Evolutionary conservation across 2,888 invertebrate species (phyloP).

Genomic region (Gryllus longicercus): DNA sequence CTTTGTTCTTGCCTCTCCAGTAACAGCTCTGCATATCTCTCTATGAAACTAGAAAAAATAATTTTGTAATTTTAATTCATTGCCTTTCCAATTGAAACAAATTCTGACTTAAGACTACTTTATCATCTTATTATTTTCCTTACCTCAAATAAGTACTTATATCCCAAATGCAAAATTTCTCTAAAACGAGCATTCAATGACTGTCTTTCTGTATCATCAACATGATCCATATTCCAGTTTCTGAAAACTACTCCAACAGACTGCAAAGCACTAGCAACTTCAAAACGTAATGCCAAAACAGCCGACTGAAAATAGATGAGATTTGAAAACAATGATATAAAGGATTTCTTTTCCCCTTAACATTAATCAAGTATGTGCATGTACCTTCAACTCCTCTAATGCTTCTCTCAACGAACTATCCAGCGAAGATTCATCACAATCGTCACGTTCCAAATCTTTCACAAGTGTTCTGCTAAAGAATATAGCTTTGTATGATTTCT

Average conservation of each 20-base stretch:
- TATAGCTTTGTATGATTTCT: slow-evolving; percentile 74
- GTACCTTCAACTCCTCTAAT: slow-evolving; percentile 34
- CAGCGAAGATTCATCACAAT: slow-evolving; percentile 37
- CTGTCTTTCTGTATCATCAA: slow-evolving; percentile 57
- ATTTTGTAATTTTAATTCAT: slow-evolving; percentile 12
- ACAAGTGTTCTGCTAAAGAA: slow-evolving; percentile 75
- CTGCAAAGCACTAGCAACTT: slow-evolving; percentile 56
- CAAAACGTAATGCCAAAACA: slow-evolving; percentile 56
- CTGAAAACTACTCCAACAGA: slow-evolving; percentile 57
- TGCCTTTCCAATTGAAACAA: neutral
- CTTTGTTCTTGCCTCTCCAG: slow-evolving; percentile 47
- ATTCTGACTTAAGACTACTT: too few relatives aligned
- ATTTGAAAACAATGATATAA: neutral
- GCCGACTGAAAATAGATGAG: slow-evolving; percentile 48
- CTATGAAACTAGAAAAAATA: slow-evolving; percentile 58
- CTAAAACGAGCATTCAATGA: slow-evolving; percentile 63
- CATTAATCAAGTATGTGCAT: too few relatives aligned
- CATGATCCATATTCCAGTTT: slow-evolving; percentile 49
- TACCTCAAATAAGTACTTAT: slow-evolving; percentile 86
- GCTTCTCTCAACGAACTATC: neutral
- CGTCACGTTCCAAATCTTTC: slow-evolving; percentile 60
- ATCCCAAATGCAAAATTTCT: slow-evolving; percentile 81
- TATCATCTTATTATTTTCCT: slow-evolving; percentile 33
- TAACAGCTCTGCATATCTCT: slow-evolving; percentile 66
- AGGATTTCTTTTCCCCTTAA: too few relatives aligned